Base-by-base conservation (phyloP, 1,140 invertebrate genomes). In the Atta texana region DNA sequence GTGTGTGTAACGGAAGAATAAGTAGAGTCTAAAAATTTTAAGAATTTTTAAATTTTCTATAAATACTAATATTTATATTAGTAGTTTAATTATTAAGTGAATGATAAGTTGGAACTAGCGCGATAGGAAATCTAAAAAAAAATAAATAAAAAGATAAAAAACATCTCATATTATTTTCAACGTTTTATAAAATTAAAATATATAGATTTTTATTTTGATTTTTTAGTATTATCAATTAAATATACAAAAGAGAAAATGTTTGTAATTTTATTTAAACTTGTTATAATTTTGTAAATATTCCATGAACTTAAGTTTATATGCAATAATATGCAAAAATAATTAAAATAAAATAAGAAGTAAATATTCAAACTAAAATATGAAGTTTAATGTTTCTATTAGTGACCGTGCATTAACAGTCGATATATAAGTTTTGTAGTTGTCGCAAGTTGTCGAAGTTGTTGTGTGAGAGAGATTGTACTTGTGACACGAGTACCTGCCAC, bases 391-490 rank as follows among this genome's bases (percentile, higher is more conserved):
- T 61, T 24, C n/a, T 28, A 12, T 57, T 18, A 55, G 2, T 44
- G 18, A n/a, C 6, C 12, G 12, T 74, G 59, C 53, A 74, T 75
- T 82, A 82, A 71, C 39, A 84, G 39, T 61, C 39, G 8, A 71
- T 34, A 34, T 44, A 7, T 39, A 84, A 84, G 55, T 82, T 68
- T 24, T 82, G 55, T 49, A 31, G 55, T 75, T 82, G 68, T 74
- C 49, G 66, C 68, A n/a, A 82, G 68, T 82, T 82, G 80, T 82
- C 39, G 69, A 84, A 71, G 55, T 69, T 84, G n/a, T n/a, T n/a
- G n/a, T n/a, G 69, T 8, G 34, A 21, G 55, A 12, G 18, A 59
- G 53, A 24, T 24, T 82, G 34, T 53, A 69, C 39, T 69, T 51
- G 49, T 59, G 68, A 82, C 55, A 61, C 80, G 74, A 74, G 68